Evolutionary conservation across 2,797 vertebrate species (phyloP), one percentile per base, ranked within the genome.

Genomic region (Hippoglossus hippoglossus): DNA sequence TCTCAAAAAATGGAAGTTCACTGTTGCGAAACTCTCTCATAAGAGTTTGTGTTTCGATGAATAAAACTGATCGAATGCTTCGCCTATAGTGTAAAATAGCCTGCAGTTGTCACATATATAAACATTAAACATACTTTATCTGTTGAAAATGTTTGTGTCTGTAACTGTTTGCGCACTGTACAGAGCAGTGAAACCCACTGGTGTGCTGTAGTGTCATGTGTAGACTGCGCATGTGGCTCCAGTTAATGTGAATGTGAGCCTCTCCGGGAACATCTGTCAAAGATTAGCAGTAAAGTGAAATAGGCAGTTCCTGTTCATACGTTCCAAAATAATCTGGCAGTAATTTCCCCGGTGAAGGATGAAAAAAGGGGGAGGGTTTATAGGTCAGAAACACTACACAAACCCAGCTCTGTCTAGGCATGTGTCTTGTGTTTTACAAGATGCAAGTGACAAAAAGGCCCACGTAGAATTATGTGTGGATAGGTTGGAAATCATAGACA

Each of bases 241-340:
- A 77, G 81, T 94, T 90, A 91, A 75, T 21, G 85, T 87, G 84
- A 92, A 92, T 39, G 76, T 80, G 83, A 91, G 91, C 89, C 93
- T 84, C 81, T 84, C 81, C 83, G 76, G 81, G 81, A 91, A 93
- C 95, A 95, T 95, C 94, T 95, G 94, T 94, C 93, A 93, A 86
- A 94, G 94, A 94, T 95, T 95, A 95, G 88, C 90, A 79, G 84
- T 89, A 83, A 95, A 94, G 92, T 93, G 91, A 95, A 94, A 94
- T 80, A 92, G 91, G 92, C 93, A 94, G 93, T 95, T 95, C 94
- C 94, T 92, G 93, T 92, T 94, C 90, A 79, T 90, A 90, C 54
- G 87, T 88, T 93, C 88, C 90, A 89, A 91, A 93, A 92, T 91
- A 93, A 94, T 94, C 95, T 94, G 94, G 92, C 85, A 94, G 90